phyloP scores from a whole-genome alignment of 2,797 vertebrate species.

The Bovichtus diacanthus region DNA sequence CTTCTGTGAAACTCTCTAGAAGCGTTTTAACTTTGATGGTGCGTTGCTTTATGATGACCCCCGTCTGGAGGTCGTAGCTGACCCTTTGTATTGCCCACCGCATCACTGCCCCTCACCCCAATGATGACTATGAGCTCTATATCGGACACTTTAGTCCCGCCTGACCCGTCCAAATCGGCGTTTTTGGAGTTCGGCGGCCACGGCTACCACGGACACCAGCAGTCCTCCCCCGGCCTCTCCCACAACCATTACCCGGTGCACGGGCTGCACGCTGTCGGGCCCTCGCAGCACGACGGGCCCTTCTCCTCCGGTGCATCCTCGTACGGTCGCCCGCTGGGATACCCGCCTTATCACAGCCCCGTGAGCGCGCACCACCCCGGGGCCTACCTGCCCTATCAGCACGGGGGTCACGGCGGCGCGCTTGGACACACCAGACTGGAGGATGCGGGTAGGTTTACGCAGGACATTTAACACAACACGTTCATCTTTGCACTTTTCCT shows the following conservation, averaged over 20 bases:
- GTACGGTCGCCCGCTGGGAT: conserved; percentile 86
- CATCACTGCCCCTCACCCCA: conserved; percentile 51
- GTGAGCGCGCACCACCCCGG: conserved; percentile 82
- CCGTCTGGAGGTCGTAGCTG: conserved; percentile 55
- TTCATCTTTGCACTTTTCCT: background rate
- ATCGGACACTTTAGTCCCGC: conserved; percentile 87
- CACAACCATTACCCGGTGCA: conserved; percentile 87
- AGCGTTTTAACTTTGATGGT: conserved; percentile 18
- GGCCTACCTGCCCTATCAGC: conserved; percentile 86
- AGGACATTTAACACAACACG: background rate
- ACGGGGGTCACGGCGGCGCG: conserved; percentile 80
- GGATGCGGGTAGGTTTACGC: conserved; percentile 83
- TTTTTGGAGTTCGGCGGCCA: conserved; percentile 90
- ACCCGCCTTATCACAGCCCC: conserved; percentile 83
- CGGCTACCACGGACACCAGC: conserved; percentile 84
- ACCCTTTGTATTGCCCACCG: conserved; percentile 49
- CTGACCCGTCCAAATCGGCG: conserved; percentile 88
- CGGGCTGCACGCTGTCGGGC: conserved; percentile 81
- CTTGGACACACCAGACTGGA: conserved; percentile 82
- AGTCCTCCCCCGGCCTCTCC: conserved; percentile 81
- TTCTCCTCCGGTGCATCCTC: conserved; percentile 78
- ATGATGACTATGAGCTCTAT: conserved; percentile 93
- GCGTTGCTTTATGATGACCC: conserved; percentile 54
- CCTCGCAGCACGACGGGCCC: conserved; percentile 84
- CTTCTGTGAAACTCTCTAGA: background rate